Base-by-base conservation (phyloP, 2,797 vertebrate species). In the Clangula hyemalis region DNA sequence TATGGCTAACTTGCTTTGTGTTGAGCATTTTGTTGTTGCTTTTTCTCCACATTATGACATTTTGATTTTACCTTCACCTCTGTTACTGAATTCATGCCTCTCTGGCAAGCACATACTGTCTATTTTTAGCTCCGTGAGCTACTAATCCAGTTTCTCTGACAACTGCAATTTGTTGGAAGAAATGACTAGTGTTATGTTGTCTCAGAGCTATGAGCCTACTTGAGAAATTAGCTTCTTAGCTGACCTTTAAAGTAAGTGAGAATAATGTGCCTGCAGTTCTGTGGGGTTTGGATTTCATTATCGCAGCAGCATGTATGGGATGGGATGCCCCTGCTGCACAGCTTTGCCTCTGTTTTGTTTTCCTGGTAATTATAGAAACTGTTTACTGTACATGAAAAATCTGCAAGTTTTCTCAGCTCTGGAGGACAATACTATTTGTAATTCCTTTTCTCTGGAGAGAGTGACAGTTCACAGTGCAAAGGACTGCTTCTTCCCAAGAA, bases 351-450 rank as follows among this genome's bases (percentile, higher is more conserved):
- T 87, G 81, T 45, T 96, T 85, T 88, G 77, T 94, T 93, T 94
- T 92, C 69, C 45, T 69, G 58, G 19, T 92, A 94, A 93, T 95
- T 95, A 90, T 69, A 92, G 88, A 68, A 95, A 89, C 78, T 74
- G 86, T 85, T 94, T 69, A 78, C 51, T 82, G 19, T 56, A 72
- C 76, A 89, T 56, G 85, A 82, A 95, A 94, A 95, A 92, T 90
- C 83, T 94, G 93, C 71, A 87, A 95, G 45, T 91, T 89, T 94
- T 97, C 93, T 96, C 94, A 95, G 90, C 90, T 96, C 74, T 73
- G 71, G 71, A 73, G 69, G 77, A 94, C 93, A 95, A 96, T 93
- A 45, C 53, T 85, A 57, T 79, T 95, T 79, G 56, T 80, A 94
- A 93, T 74, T 85, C 74, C 49, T 87, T 90, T 85, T 66, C 91